Evolutionary conservation across 2,797 vertebrate species (phyloP).

Genomic region (Austrolebias charrua): DNA sequence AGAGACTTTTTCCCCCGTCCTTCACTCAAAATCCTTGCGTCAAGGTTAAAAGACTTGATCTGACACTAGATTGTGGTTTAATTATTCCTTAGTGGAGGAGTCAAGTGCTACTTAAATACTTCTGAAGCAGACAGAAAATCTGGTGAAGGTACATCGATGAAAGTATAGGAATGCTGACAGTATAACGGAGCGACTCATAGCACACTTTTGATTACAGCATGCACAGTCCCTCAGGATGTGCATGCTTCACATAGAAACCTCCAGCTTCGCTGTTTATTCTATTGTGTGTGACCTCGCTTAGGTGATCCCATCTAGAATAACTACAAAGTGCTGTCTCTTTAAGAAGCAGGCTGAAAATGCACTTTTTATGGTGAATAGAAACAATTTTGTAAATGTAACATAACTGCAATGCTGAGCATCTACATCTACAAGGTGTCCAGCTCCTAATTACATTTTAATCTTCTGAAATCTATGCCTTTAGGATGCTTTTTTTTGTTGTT

Average conservation of each 20-base stretch:
- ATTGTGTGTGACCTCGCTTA: conserved; percentile 36
- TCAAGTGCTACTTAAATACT: conserved; percentile 51
- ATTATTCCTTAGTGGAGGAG: conserved; percentile 53
- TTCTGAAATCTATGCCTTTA: conserved; percentile 10
- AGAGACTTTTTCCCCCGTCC: conserved; percentile 12
- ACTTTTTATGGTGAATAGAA: conserved; percentile 23
- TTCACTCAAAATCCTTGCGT: conserved; percentile 33
- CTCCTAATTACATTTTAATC: conserved; percentile 3
- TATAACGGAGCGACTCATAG: conserved; percentile 44
- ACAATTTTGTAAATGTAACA: conserved; percentile 18
- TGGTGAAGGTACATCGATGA: conserved; percentile 45
- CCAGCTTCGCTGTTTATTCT: conserved; percentile 35
- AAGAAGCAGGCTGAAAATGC: conserved; percentile 37
- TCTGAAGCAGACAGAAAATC: conserved; percentile 47
- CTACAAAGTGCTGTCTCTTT: conserved; percentile 60
- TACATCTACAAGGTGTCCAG: conserved; percentile 7
- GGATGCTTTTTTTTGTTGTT: conserved; percentile 1
- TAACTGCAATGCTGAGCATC: conserved; percentile 17
- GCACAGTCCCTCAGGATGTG: conserved; percentile 45
- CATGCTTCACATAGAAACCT: conserved; percentile 45
- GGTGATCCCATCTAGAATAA: conserved; percentile 49
- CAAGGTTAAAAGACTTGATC: conserved; percentile 42
- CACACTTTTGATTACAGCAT: conserved; percentile 39
- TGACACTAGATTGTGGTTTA: conserved; percentile 55
- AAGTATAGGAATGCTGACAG: conserved; percentile 62